A percentile compares a stretch with the other conserved stretches of the same genome.
Conservation (phyloP, 2,797 vertebrate species). For the Catamblyrhynchus diadema region DNA sequence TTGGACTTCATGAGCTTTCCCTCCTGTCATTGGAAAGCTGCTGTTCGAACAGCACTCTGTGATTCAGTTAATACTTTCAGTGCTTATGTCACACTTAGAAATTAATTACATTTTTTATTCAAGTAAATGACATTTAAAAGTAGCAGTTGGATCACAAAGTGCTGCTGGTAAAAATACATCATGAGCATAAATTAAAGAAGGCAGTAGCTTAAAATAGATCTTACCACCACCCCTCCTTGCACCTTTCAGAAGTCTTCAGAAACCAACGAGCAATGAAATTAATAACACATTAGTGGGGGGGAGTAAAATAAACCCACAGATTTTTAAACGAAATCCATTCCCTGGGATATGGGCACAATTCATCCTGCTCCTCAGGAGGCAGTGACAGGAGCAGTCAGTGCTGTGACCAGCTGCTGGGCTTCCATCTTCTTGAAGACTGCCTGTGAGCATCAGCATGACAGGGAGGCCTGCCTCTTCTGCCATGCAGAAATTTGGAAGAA, state of each 20-base stretch:
- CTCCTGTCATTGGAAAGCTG: neutral
- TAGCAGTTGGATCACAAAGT: neutral
- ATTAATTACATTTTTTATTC: slow-evolving; percentile 14
- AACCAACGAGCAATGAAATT: neutral
- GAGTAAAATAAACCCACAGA: neutral
- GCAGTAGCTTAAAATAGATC: slow-evolving; percentile 3
- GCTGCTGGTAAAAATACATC: neutral
- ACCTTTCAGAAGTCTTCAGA: neutral
- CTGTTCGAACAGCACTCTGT: neutral
- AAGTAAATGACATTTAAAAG: slow-evolving; percentile 33
- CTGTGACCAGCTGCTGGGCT: neutral
- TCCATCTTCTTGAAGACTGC: neutral
- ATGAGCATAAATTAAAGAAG: neutral
- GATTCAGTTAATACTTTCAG: neutral
- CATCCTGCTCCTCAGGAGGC: neutral
- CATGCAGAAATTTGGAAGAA: neutral
- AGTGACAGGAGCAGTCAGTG: fast-evolving
- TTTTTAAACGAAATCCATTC: neutral
- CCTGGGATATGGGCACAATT: neutral
- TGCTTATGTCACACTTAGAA: neutral
- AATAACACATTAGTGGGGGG: neutral
- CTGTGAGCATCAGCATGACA: fast-evolving
- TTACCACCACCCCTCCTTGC: neutral
- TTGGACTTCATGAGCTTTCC: neutral
- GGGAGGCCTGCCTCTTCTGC: neutral